These are phyloP conservation scores for Ectropis grisescens DNA, from an alignment of 1,140 invertebrate species.

Conservation along the genomic window DNA sequence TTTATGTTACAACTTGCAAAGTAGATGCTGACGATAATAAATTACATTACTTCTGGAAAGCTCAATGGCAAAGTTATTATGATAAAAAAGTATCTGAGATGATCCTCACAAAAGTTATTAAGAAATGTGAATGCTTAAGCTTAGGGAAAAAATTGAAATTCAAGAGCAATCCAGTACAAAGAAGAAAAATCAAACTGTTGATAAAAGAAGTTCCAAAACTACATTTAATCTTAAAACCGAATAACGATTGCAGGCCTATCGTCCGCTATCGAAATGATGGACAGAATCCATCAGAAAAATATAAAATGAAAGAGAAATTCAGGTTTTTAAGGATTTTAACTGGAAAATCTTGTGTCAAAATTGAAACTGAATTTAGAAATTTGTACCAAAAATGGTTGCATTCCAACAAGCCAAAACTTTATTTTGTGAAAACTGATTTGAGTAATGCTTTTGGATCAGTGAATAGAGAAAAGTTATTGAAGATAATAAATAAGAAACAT, in stretches of 20 bases:
- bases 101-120: constrained; percentile 28
- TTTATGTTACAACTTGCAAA: constrained; percentile 61
- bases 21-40: constrained; percentile 55
- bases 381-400: constrained; percentile 41
- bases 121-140: constrained; percentile 30
- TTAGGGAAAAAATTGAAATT: constrained; percentile 29
- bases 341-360: constrained; percentile 23
- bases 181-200: constrained; percentile 25
- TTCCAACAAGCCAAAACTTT: constrained; percentile 45
- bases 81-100: constrained; percentile 44
- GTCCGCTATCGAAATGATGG: constrained; percentile 49
- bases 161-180: constrained; percentile 19
- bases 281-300: constrained; percentile 26
- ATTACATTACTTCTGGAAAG: constrained; percentile 58
- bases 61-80: constrained; percentile 59
- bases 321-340: constrained; percentile 34
- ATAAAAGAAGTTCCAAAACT: constrained; percentile 52
- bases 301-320: constrained; percentile 43
- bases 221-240: constrained; percentile 52
- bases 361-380: constrained; percentile 31
- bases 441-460: constrained; percentile 65
- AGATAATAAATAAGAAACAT: constrained; percentile 39
- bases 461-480: constrained; percentile 38
- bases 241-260: constrained; percentile 50
- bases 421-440: constrained; percentile 63